These are phyloP conservation scores for Epinephelus fuscoguttatus DNA, from an alignment of 2,113 vertebrate species.

Conservation along the genomic window DNA sequence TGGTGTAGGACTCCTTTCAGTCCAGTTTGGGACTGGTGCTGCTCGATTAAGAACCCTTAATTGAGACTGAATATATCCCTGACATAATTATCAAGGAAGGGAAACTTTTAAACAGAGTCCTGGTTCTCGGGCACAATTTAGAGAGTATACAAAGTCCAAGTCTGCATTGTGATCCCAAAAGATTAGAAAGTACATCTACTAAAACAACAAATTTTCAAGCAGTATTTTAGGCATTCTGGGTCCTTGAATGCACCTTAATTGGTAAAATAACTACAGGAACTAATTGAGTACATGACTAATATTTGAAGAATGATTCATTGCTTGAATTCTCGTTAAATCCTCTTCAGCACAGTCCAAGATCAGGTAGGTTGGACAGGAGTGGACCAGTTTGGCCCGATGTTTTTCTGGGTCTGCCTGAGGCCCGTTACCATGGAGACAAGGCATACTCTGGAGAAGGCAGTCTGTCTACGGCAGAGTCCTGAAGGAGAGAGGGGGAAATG, in stretches of 20 bases:
- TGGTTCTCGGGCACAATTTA: constrained; percentile 1
- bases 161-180: not conserved
- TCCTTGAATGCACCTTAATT: not conserved
- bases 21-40: constrained; percentile 32
- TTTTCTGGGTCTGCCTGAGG: constrained; percentile 57
- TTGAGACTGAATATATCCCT: constrained; percentile 11
- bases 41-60: constrained; percentile 20
- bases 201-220: not conserved
- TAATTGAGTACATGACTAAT: not conserved
- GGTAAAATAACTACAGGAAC: not conserved
- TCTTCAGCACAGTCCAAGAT: constrained; percentile 20
- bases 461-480: constrained; percentile 48
- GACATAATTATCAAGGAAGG: constrained; percentile 48
- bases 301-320: not conserved
- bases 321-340: not conserved
- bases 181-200: not conserved
- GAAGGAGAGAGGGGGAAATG: constrained; percentile 15
- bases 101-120: not conserved
- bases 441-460: constrained; percentile 56
- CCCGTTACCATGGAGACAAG: constrained; percentile 72
- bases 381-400: not conserved
- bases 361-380: constrained; percentile 37
- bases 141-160: not conserved
- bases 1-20: constrained; percentile 25
- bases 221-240: not conserved